Conservation (phyloP, 1,140 invertebrate species). For the Zaprionus inermis region DNA sequence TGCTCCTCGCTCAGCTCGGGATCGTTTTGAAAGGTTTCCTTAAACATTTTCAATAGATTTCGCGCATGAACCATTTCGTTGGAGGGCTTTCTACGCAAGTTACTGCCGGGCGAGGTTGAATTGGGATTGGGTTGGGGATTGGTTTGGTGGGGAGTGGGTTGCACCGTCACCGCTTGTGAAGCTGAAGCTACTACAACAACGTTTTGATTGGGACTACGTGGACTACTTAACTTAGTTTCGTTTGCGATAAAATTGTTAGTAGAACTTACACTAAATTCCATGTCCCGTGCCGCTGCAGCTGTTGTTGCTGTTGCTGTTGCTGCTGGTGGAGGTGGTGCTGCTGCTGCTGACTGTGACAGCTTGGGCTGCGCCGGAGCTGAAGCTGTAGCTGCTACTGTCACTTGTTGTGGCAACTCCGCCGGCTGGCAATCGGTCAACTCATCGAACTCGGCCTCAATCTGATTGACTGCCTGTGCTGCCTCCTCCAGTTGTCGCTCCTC, state of each 20-base stretch:
- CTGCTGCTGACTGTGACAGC: conserved; percentile 21
- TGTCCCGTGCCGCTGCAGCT: conserved; percentile 61
- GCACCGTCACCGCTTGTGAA: conserved; percentile 68
- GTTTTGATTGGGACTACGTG: conserved; percentile 40
- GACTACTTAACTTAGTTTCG: conserved; percentile 68
- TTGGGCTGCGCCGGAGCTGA: conserved; percentile 27
- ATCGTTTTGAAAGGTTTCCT: conserved; percentile 81
- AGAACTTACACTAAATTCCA: conserved; percentile 84
- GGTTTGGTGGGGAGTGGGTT: conserved; percentile 34
- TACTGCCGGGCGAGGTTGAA: conserved; percentile 50
- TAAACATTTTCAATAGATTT: conserved; percentile 80
- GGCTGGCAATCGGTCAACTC: conserved; percentile 67
- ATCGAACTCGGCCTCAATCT: conserved; percentile 79
- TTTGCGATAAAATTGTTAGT: conserved; percentile 78
- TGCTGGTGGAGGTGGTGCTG: conserved; percentile 23
- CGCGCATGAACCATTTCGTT: conserved; percentile 82
- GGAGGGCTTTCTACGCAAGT: conserved; percentile 81
- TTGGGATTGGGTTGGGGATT: conserved; percentile 23
- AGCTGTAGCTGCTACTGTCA: conserved; percentile 9
- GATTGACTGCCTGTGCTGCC: conserved; percentile 78
- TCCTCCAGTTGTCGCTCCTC: conserved; percentile 79
- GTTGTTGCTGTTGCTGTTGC: conserved; percentile 32
- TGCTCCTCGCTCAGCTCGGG: conserved; percentile 67
- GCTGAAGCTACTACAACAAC: conserved; percentile 70
- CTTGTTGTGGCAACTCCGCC: conserved; percentile 43